Conservation (phyloP, 2,797 vertebrate species). For the Alexandromys oeconomus region DNA sequence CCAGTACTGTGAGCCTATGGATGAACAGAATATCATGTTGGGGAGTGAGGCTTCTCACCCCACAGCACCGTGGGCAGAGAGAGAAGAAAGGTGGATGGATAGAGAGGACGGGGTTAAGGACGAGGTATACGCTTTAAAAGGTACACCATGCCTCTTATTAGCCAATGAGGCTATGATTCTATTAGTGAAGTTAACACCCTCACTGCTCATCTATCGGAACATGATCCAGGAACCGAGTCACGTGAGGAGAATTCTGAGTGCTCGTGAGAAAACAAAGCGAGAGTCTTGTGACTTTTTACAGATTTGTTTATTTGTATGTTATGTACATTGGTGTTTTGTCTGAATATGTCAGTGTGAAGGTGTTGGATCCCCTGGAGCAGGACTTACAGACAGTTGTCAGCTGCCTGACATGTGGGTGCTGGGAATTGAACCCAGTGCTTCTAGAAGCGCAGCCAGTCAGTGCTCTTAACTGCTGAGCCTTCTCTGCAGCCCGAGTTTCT, state of each 20-base stretch:
- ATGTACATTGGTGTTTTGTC: not conserved
- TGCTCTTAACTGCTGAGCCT: not conserved
- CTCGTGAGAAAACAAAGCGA: not conserved
- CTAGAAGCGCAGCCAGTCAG: not conserved
- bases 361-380: not conserved
- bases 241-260: not conserved
- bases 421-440: not conserved
- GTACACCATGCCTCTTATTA: not conserved
- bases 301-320: not conserved
- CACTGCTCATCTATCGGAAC: not conserved
- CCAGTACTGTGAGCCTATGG: not conserved
- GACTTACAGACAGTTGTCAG: not conserved
- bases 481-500: not conserved
- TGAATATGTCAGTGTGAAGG: not conserved
- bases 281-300: not conserved
- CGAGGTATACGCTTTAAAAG: not conserved
- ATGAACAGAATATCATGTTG: not conserved
- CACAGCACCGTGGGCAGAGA: not conserved
- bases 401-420: not conserved
- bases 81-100: not conserved
- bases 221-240: not conserved
- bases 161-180: not conserved
- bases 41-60: not conserved
- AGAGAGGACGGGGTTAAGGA: too few relatives aligned
- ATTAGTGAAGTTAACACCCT: not conserved